Evolutionary conservation across 2,113 vertebrate species (phyloP).

Genomic region (Pleuronectes platessa): DNA sequence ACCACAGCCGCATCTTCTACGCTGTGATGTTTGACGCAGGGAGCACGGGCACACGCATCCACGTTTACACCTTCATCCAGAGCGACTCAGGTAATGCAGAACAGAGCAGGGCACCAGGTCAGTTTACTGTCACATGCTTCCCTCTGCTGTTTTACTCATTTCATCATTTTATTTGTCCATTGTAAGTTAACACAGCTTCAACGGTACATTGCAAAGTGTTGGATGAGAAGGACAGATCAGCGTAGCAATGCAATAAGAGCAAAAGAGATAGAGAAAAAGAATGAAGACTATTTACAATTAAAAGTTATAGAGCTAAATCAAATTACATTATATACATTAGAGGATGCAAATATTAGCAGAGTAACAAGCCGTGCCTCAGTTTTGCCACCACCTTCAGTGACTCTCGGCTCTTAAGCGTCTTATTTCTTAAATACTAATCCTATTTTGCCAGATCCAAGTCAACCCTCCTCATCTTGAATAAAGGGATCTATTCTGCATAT

Average conservation of each 20-base stretch:
- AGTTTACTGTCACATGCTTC: background rate
- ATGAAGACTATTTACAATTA: background rate
- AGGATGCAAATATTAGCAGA: background rate
- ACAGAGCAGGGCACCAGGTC: background rate
- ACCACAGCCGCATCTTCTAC: slow-evolving; percentile 88
- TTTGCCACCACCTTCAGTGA: background rate
- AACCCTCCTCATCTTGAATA: slow-evolving; percentile 15
- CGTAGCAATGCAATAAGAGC: too few relatives aligned
- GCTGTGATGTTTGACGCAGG: slow-evolving; percentile 98
- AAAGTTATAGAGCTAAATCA: slow-evolving; percentile 1
- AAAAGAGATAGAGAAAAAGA: too few relatives aligned
- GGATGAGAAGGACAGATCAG: too few relatives aligned
- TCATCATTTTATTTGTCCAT: background rate
- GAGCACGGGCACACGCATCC: slow-evolving; percentile 96
- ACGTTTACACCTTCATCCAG: slow-evolving; percentile 94
- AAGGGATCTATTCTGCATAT: slow-evolving; percentile 20
- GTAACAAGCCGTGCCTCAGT: background rate
- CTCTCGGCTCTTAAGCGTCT: background rate
- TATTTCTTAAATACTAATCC: slow-evolving; percentile 32
- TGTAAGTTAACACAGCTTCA: too few relatives aligned
- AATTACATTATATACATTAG: too few relatives aligned
- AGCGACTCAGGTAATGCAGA: slow-evolving; percentile 81
- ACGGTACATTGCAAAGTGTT: too few relatives aligned
- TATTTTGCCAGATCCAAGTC: slow-evolving; percentile 44
- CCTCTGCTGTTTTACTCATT: background rate